These are phyloP conservation scores for Tetraodon nigroviridis DNA, from an alignment of 2,113 vertebrate species.

Conservation along the genomic window DNA sequence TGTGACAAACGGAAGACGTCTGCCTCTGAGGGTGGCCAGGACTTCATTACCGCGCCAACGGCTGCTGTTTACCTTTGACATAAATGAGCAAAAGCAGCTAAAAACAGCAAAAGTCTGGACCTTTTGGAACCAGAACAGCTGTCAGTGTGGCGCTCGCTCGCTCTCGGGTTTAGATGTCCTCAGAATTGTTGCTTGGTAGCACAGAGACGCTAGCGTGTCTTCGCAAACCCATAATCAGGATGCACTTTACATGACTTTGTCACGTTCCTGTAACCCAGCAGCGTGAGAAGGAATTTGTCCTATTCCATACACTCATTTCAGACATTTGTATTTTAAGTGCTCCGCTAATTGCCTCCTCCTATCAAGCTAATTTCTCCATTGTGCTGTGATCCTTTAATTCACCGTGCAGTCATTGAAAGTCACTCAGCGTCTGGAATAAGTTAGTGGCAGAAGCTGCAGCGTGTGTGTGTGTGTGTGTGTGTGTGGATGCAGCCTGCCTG, in stretches of 20 bases:
- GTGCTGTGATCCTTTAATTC: constrained; percentile 55
- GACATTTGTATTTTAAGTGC: constrained; percentile 47
- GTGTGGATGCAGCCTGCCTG: constrained; percentile 1
- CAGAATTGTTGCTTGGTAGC: no score
- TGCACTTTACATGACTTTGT: constrained; percentile 2
- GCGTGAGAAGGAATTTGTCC: constrained; percentile 37
- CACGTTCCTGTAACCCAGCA: constrained; percentile 10
- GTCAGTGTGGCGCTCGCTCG: background rate
- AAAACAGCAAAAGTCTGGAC: no score
- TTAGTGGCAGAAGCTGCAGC: constrained; percentile 16
- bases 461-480: constrained; percentile 16
- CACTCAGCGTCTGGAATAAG: constrained; percentile 24
- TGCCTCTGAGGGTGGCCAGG: constrained; percentile 12
- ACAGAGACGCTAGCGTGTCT: background rate
- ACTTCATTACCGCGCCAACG: no score
- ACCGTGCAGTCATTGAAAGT: constrained; percentile 32
- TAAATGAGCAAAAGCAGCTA: background rate
- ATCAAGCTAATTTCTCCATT: constrained; percentile 54
- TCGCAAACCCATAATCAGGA: background rate
- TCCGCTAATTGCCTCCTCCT: constrained; percentile 53
- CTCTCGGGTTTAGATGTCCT: no score
- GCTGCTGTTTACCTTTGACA: no score
- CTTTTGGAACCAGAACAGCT: no score
- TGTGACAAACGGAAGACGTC: constrained; percentile 31
- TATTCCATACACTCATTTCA: constrained; percentile 21